Conservation (phyloP, 2,797 vertebrate species). For the Lacerta bilineata region DNA sequence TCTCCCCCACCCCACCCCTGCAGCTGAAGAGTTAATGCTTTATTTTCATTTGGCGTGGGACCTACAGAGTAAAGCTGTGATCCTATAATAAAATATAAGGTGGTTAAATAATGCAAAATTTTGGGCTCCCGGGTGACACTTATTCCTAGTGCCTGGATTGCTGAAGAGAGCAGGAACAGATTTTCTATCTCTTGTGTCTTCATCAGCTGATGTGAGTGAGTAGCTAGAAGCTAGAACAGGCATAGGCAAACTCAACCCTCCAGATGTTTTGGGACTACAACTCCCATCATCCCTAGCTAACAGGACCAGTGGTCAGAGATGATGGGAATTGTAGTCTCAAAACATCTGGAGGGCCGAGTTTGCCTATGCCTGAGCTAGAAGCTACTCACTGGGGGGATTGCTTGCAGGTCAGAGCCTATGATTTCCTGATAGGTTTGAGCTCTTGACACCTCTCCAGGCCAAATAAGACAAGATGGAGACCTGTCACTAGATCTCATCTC, state of each 20-base stretch:
- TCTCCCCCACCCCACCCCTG: background rate
- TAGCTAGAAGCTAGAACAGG: background rate
- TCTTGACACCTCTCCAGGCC: background rate
- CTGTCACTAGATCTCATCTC: too few relatives aligned
- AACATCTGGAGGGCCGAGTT: too few relatives aligned
- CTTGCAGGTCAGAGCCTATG: background rate
- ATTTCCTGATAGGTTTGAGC: background rate
- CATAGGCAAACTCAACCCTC: too few relatives aligned
- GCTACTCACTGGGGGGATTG: background rate
- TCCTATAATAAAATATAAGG: background rate
- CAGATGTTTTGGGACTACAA: too few relatives aligned
- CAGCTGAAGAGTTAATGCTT: background rate
- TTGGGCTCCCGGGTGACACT: background rate
- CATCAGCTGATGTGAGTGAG: background rate
- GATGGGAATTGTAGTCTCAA: too few relatives aligned
- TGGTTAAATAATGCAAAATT: background rate
- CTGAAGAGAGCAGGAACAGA: background rate
- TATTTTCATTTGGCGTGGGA: background rate
- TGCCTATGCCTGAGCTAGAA: background rate
- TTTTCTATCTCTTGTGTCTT: background rate
- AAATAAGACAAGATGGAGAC: background rate
- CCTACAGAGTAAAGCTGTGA: background rate
- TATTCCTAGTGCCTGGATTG: background rate
- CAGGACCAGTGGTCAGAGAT: too few relatives aligned
- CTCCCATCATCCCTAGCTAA: too few relatives aligned